A percentile compares a stretch with the other conserved stretches of the same genome.
phyloP scores from a whole-genome alignment of 1,140 invertebrate species.

The Pogonomyrmex californicus region DNA sequence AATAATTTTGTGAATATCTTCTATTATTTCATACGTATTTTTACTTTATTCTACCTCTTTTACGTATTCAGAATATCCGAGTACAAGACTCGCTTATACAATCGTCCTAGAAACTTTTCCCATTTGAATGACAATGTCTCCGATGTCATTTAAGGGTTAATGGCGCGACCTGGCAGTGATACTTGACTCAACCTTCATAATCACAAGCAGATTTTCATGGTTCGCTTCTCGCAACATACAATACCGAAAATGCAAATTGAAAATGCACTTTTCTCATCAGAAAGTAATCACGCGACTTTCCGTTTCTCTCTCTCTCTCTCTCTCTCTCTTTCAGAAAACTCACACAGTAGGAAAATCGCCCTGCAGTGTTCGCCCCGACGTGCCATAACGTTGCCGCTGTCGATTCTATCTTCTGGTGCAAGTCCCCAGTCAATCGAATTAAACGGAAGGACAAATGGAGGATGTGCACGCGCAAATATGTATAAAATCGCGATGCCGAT shows the following conservation, averaged over 20 bases:
- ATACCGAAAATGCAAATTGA: neutral
- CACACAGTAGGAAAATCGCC: slow-evolving; percentile 70
- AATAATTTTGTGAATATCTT: neutral
- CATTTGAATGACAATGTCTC: neutral
- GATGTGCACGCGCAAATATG: neutral
- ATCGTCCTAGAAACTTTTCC: neutral
- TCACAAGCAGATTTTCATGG: neutral
- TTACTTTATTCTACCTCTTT: neutral
- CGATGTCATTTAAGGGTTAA: neutral
- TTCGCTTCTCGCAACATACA: neutral
- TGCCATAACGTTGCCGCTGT: slow-evolving; percentile 57
- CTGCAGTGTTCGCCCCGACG: slow-evolving; percentile 58
- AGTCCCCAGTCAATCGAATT: neutral
- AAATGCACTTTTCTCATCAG: neutral
- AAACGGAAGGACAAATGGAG: neutral
- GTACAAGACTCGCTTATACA: neutral
- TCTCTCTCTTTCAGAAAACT: slow-evolving; percentile 45
- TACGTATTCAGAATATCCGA: neutral
- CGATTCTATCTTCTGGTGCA: neutral
- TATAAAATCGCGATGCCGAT: slow-evolving; percentile 28
- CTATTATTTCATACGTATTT: neutral
- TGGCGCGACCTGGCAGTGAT: neutral
- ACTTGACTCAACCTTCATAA: neutral
- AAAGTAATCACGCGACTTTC: neutral
- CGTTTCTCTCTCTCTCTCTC: too few relatives aligned